A percentile compares a stretch with the other conserved stretches of the same genome.
phyloP scores from a whole-genome alignment of 2,888 invertebrate genomes.

The Cyrtodaria siliqua region DNA sequence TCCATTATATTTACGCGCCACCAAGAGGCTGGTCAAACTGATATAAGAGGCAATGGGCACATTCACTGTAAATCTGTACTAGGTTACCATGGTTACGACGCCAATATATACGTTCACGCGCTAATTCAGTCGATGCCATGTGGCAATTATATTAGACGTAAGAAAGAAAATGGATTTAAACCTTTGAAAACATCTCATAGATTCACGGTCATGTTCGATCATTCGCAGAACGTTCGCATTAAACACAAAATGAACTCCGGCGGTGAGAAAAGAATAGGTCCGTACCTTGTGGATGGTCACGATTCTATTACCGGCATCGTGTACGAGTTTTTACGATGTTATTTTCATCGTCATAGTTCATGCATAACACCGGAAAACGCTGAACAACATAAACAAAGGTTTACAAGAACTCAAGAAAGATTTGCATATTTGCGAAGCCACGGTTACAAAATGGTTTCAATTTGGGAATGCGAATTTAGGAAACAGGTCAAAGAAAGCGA shows the following conservation, averaged over 20 bases:
- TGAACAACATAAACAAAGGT: neutral
- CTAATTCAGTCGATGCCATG: conserved; percentile 41
- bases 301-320: neutral
- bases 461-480: conserved; percentile 34
- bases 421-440: conserved; percentile 1
- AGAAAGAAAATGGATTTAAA: conserved; percentile 24
- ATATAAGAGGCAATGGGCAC: no score
- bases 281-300: conserved; percentile 43
- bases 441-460: conserved; percentile 6
- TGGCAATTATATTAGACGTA: conserved; percentile 32
- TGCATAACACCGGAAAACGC: neutral
- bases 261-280: conserved; percentile 29
- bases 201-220: conserved; percentile 9
- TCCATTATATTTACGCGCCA: no score
- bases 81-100: no score
- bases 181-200: conserved; percentile 3
- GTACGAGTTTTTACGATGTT: conserved; percentile 19
- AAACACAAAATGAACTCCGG: conserved; percentile 31
- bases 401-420: conserved; percentile 5
- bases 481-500: conserved; percentile 3
- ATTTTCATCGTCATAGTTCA: conserved; percentile 21
- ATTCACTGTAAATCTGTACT: no score
- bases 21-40: no score
- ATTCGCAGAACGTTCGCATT: conserved; percentile 3
- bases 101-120: conserved; percentile 28